Evolutionary conservation across 2,888 invertebrate species (phyloP), one percentile per base, ranked within the genome.

Genomic region (Agriopis aurantiaria): DNA sequence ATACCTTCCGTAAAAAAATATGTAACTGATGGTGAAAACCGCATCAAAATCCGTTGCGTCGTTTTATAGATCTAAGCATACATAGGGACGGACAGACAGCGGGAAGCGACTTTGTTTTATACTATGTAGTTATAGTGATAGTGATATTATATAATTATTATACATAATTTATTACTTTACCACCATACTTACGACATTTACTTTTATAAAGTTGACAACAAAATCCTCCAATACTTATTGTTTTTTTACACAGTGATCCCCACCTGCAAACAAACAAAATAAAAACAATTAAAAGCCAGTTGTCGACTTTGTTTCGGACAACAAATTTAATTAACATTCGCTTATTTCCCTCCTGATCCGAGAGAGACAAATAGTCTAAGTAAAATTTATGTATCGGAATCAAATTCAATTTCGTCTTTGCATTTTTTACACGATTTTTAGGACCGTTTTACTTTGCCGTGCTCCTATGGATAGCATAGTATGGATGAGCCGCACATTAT

Each of bases 351-450:
- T 88, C 89, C 90, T 92, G 92, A 93, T 92, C 92, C 91, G 77
- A 88, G 86, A 82, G 88, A 92, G 92, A 93, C 92, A 90, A 93
- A 92, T 91, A 89, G 91, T 88, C 91, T 93, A 91, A 93, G 93
- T 93, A 89, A 93, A 93, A 93, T 93, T 93, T 93, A 93, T 93
- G 92, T 93, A 92, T 93, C 90, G 92, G 92, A 93, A 92, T 92
- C 92, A 93, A 92, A 93, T 93, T 93, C 92, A 91, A 92, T 93
- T 92, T 93, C 88, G 93, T 85, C 88, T 92, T 92, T 91, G 91
- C 89, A 92, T 91, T 93, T 92, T 92, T 91, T 91, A 89, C 88
- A 89, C 88, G 90, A 90, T 89, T 91, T 91, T 91, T 89, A 88
- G 85, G 86, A 85, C 85, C 85, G 84, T 82, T 86, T 87, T 86